These are phyloP conservation scores for Drosophila cognata DNA, from an alignment of 2,888 invertebrate genomes.

Conservation along the genomic window DNA sequence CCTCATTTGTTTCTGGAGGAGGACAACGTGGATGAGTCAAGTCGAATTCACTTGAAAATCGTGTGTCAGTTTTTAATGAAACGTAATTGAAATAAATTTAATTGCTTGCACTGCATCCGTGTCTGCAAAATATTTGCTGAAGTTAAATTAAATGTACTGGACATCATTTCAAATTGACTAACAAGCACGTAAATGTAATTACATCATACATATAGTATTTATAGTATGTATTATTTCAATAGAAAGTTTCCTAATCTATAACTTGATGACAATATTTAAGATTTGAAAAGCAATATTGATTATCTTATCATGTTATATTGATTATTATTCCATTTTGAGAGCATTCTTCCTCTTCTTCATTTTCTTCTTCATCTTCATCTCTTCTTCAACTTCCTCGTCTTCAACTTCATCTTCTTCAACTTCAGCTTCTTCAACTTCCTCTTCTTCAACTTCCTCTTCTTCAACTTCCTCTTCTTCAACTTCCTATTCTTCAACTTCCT, in stretches of 20 bases:
- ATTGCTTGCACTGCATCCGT: conserved; percentile 46
- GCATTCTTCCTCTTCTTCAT: background rate
- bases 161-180: conserved; percentile 10
- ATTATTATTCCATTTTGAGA: background rate
- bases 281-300: background rate
- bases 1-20: conserved; percentile 7
- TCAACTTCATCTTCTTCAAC: background rate
- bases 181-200: background rate
- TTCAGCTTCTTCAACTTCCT: background rate
- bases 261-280: background rate
- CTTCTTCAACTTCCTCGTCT: background rate
- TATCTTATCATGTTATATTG: background rate
- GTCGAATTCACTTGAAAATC: conserved; percentile 34
- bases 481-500: background rate
- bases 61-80: conserved; percentile 72
- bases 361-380: background rate
- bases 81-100: conserved; percentile 72
- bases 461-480: background rate
- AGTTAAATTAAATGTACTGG: conserved; percentile 33
- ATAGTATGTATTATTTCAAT: background rate
- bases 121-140: conserved; percentile 7
- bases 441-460: background rate
- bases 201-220: background rate
- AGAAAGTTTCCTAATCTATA: background rate
- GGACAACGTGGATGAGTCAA: conserved; percentile 5